Evolutionary conservation across 2,113 vertebrate species (phyloP), one percentile per base, ranked within the genome.

Genomic region (Forbesichthys agassizii): DNA sequence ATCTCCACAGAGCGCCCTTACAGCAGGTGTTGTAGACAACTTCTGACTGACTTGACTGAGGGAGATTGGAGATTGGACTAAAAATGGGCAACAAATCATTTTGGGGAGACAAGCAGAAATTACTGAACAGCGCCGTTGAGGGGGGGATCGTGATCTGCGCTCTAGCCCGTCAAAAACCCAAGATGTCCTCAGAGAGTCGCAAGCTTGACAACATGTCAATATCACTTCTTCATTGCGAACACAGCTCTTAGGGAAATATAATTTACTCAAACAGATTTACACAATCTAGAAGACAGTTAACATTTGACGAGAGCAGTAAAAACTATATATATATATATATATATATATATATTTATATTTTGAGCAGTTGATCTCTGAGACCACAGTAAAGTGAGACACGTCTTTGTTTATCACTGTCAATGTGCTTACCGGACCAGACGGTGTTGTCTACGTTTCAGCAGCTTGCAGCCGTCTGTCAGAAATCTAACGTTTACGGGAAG

Each of bases 321-420:
- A 73, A 68, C 53, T 27, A 27, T 27, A 27, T 27, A 78, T 80
- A 78, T 77, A 76, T 51, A 27, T 54, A 79, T 27, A 83, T 77
- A 61, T 20, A 20, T 20, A 20, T 20, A 20, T 20, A 20, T 20
- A 20, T 20, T 1, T 20, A 20, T 20, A 20, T 11, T 4, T 42
- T 13, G 10, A 61, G 70, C 64, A 85, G 87, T 92, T 91, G 91
- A 92, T 93, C 90, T 91, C 86, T 78, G 79, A 92, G 90, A 90
- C 89, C 82, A 72, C 65, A 71, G 86, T 87, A 81, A 83, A 60
- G 75, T 75, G 84, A 89, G 83, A 88, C 81, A 86, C 62, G 86
- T 89, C 90, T 93, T 92, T 93, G 92, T 89, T 89, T 88, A 92
- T 93, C 92, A 92, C 91, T 92, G 92, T 92, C 91, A 92, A 75